A percentile compares a stretch with the other conserved stretches of the same genome.
Conservation (phyloP, 2,888 invertebrate genomes). For the Scrobipalpa costella region DNA sequence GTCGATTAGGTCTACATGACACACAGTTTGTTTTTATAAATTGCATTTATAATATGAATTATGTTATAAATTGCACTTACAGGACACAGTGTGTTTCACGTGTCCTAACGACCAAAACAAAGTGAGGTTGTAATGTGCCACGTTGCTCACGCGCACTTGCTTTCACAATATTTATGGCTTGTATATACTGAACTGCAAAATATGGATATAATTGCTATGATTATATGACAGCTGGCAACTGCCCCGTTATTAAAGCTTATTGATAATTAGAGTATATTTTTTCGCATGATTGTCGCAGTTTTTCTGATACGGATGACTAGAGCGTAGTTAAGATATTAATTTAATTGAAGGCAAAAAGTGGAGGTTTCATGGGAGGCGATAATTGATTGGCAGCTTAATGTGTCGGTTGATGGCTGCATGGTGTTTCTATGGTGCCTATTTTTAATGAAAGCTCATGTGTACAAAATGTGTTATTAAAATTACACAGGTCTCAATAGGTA, state of each 20-base stretch:
- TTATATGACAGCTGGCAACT: conserved; percentile 28
- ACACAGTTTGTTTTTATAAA: conserved; percentile 16
- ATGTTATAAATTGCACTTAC: conserved; percentile 7
- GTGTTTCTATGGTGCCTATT: conserved; percentile 1
- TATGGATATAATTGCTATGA: conserved; percentile 26
- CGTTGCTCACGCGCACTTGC: conserved; percentile 17
- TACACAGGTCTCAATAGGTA: background rate
- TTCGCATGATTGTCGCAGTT: conserved; percentile 25
- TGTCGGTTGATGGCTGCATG: conserved; percentile 33
- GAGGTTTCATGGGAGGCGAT: conserved; percentile 38
- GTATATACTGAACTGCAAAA: conserved; percentile 22
- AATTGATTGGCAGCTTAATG: conserved; percentile 42
- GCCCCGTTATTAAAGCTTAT: conserved; percentile 27
- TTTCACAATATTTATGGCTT: conserved; percentile 25
- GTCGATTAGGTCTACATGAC: background rate
- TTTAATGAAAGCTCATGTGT: background rate
- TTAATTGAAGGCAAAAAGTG: conserved; percentile 40
- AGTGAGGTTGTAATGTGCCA: conserved; percentile 7
- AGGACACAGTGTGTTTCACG: conserved; percentile 9
- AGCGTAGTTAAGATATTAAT: conserved; percentile 50
- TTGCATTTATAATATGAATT: conserved; percentile 3
- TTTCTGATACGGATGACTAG: conserved; percentile 29
- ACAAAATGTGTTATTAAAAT: background rate
- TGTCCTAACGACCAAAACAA: conserved; percentile 21
- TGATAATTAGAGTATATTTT: conserved; percentile 26